Percentiles rank a stretch among this genome's conserved stretches.
Evolutionary conservation across 2,888 invertebrate species (phyloP).

Genomic region (Ischnura elegans): DNA sequence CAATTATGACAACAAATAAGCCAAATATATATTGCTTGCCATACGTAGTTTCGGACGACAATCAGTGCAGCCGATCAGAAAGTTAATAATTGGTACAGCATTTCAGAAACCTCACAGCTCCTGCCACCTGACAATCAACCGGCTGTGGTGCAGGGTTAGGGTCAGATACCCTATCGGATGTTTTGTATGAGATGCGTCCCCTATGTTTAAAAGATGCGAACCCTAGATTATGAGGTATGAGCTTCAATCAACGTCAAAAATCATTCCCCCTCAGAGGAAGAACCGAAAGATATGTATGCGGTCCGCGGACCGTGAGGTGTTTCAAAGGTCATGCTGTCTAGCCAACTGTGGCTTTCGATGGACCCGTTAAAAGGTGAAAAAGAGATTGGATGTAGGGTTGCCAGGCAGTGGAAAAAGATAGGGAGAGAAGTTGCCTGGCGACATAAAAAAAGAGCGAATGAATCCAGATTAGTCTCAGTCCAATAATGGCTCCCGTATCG

Average conservation of each 20-base stretch:
- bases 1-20: too few species aligned
- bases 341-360: constrained; percentile 16
- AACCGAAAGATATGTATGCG: too few species aligned
- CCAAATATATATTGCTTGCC: too few species aligned
- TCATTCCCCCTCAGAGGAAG: neutral
- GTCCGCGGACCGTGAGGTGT: constrained; percentile 11
- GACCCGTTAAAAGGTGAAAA: neutral
- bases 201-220: constrained; percentile 34
- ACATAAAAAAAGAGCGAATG: neutral
- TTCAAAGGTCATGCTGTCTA: constrained; percentile 32
- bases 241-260: constrained; percentile 38
- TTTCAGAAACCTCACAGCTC: too few species aligned
- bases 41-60: too few species aligned
- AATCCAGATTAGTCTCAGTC: neutral
- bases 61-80: too few species aligned
- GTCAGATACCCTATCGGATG: too few species aligned
- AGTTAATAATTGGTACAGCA: too few species aligned
- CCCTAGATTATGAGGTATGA: constrained; percentile 57
- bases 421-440: neutral
- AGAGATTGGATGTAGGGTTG: neutral
- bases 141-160: too few species aligned
- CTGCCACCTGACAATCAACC: too few species aligned
- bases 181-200: too few species aligned
- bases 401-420: neutral
- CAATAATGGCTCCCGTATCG: constrained; percentile 2